Conservation (phyloP, 2,113 vertebrate genomes). For the Paratilapia polleni region DNA sequence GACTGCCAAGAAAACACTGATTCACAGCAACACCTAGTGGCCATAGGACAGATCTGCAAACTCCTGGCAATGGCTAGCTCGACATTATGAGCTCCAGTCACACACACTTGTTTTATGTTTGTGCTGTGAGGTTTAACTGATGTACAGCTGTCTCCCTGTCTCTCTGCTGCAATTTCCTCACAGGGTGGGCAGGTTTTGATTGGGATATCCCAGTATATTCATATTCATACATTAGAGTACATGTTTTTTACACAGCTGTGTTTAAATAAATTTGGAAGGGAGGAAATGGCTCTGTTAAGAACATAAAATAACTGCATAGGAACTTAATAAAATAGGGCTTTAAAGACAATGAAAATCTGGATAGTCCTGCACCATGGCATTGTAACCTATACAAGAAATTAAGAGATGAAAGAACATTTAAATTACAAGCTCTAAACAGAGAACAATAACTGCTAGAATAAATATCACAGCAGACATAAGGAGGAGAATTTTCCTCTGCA, state of each 20-base stretch:
- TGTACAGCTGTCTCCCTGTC: background rate
- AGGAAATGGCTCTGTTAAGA: too few relatives aligned
- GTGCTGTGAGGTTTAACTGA: background rate
- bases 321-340: background rate
- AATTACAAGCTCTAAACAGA: background rate
- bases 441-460: background rate
- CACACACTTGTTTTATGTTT: background rate
- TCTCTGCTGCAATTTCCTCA: background rate
- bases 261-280: background rate
- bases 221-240: background rate
- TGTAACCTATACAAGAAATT: background rate
- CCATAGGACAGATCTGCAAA: background rate
- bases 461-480: background rate
- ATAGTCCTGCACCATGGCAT: too few relatives aligned
- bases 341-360: background rate
- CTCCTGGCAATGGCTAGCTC: background rate
- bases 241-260: background rate
- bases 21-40: conserved; percentile 50
- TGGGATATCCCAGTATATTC: background rate
- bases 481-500: background rate
- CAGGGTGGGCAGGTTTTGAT: background rate
- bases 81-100: background rate
- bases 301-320: too few relatives aligned
- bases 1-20: conserved; percentile 8
- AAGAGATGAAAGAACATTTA: background rate